These are phyloP conservation scores for Cancer borealis DNA, from an alignment of 2,888 invertebrate genomes.

Conservation along the genomic window DNA sequence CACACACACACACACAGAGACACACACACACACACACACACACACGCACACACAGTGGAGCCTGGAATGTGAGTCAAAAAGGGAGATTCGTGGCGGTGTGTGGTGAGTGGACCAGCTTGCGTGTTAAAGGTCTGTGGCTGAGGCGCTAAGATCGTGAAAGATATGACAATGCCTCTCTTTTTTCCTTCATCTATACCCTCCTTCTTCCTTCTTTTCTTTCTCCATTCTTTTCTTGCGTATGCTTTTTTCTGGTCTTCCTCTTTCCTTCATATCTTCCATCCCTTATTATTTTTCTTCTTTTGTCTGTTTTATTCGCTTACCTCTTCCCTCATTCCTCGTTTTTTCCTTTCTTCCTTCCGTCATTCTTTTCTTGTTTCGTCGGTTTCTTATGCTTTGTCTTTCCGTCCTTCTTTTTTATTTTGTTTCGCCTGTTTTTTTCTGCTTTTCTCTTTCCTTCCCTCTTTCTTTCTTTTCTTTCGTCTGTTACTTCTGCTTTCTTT, in stretches of 20 bases:
- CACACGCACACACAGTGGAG: no score
- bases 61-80: background rate
- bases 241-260: background rate
- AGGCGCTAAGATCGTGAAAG: conserved; percentile 18
- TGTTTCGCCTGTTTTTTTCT: background rate
- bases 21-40: background rate
- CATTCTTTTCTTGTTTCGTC: background rate
- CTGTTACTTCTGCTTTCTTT: background rate
- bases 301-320: background rate
- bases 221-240: background rate
- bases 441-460: background rate
- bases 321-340: background rate
- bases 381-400: background rate
- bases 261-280: background rate
- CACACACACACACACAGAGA: background rate
- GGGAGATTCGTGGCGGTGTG: background rate
- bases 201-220: background rate
- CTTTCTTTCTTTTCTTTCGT: background rate
- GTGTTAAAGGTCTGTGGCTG: background rate
- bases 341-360: background rate
- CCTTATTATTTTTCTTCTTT: background rate
- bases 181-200: background rate
- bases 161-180: conserved; percentile 5
- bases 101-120: background rate
- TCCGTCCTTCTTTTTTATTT: background rate